Evolutionary conservation across 2,888 invertebrate genomes (phyloP).

Genomic region (Keiferia lycopersicella): DNA sequence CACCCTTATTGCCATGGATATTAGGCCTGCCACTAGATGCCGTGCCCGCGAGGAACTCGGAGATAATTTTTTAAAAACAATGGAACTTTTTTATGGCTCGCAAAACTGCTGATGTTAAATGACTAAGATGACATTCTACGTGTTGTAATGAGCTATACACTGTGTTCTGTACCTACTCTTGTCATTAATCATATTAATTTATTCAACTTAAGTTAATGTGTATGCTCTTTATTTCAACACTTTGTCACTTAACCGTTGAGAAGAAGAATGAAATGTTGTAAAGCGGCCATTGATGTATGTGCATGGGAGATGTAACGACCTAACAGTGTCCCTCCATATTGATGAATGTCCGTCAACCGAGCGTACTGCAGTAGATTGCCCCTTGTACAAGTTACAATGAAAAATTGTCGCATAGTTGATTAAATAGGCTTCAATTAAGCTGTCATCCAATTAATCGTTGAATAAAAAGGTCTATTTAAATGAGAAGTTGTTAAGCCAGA

Average conservation of each 20-base stretch:
- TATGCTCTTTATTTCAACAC: background rate
- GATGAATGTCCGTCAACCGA: conserved; percentile 40
- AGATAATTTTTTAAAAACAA: conserved; percentile 26
- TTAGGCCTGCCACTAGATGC: conserved; percentile 9
- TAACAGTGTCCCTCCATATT: conserved; percentile 50
- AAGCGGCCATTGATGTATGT: conserved; percentile 54
- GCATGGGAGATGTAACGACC: conserved; percentile 58
- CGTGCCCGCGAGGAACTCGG: background rate
- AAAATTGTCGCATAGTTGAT: conserved; percentile 52
- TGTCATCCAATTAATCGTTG: conserved; percentile 42
- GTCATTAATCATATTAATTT: conserved; percentile 3
- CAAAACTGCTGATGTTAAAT: conserved; percentile 23
- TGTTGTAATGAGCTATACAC: conserved; percentile 5
- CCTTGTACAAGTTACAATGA: conserved; percentile 49
- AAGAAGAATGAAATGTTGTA: conserved; percentile 18
- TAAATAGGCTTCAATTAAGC: conserved; percentile 46
- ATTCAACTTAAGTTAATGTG: background rate
- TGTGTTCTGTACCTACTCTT: background rate
- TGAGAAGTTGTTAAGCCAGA: background rate
- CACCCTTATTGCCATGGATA: conserved; percentile 16
- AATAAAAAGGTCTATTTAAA: conserved; percentile 34
- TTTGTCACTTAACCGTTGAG: conserved; percentile 6
- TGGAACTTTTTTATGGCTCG: conserved; percentile 27
- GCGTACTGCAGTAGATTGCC: conserved; percentile 39
- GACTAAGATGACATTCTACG: background rate